Percentiles rank a stretch among this genome's conserved stretches.
Conservation (phyloP, 2,888 invertebrate genomes). For the Drosophila anomalata region DNA sequence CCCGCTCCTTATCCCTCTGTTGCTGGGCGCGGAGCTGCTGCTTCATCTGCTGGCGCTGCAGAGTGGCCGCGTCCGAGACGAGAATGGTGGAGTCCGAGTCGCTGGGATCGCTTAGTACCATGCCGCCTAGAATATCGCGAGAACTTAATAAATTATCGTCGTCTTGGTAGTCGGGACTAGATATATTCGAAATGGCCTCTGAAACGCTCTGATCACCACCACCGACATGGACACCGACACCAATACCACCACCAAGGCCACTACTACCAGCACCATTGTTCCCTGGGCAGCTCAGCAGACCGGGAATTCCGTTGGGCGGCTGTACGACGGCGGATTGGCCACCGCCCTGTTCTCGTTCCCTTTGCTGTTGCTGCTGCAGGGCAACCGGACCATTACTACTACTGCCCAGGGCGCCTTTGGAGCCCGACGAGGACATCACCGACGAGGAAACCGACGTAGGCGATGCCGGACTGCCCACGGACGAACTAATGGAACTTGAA, state of each 20-base stretch:
- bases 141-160: slow-evolving; percentile 92
- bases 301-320: slow-evolving; percentile 63
- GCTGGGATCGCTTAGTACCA: slow-evolving; percentile 94
- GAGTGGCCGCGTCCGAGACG: slow-evolving; percentile 88
- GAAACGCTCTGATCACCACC: slow-evolving; percentile 90
- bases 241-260: slow-evolving; percentile 50
- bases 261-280: slow-evolving; percentile 39
- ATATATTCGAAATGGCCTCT: slow-evolving; percentile 94
- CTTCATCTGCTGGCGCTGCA: slow-evolving; percentile 80
- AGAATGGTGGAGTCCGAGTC: slow-evolving; percentile 95
- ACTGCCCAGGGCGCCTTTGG: slow-evolving; percentile 85
- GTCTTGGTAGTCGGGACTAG: slow-evolving; percentile 95
- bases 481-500: slow-evolving; percentile 84
- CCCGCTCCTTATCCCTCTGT: slow-evolving; percentile 83
- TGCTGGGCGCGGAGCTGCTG: slow-evolving; percentile 74
- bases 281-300: slow-evolving; percentile 81
- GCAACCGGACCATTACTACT: slow-evolving; percentile 55
- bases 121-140: slow-evolving; percentile 89
- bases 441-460: slow-evolving; percentile 95
- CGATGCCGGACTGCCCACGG: slow-evolving; percentile 88
- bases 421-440: slow-evolving; percentile 92
- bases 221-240: slow-evolving; percentile 56
- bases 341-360: slow-evolving; percentile 53
- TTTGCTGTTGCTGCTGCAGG: slow-evolving; percentile 55
- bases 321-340: slow-evolving; percentile 52